Percentiles rank a stretch among this genome's conserved stretches.
Conservation (phyloP, 2,797 vertebrate species). For the Trachops cirrhosus region DNA sequence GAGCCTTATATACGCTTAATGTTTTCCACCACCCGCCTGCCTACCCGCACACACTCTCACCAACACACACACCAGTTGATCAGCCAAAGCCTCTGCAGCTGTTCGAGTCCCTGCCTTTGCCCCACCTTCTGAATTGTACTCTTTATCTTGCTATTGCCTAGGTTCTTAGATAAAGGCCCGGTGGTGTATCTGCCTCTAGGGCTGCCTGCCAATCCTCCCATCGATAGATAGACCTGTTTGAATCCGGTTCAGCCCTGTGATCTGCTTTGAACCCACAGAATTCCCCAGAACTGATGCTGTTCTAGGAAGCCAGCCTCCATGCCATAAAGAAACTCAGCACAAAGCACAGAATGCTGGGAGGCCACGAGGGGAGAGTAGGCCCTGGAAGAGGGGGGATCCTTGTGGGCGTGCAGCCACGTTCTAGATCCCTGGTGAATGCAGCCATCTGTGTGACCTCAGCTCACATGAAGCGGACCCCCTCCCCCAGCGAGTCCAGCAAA, state of each 20-base stretch:
- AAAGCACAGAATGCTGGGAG: background rate
- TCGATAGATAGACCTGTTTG: background rate
- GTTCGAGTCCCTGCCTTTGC: background rate
- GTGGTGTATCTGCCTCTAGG: background rate
- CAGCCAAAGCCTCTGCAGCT: background rate
- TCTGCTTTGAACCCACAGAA: background rate
- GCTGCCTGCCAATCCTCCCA: background rate
- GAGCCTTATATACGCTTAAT: background rate
- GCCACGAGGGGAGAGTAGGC: background rate
- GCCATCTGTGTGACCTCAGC: background rate
- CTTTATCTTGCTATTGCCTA: background rate
- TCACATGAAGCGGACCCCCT: background rate
- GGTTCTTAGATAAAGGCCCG: background rate
- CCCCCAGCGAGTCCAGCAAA: background rate
- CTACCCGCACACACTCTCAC: background rate
- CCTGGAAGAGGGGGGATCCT: background rate
- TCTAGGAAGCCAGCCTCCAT: background rate
- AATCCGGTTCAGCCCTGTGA: background rate
- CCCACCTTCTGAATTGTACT: background rate
- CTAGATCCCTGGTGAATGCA: background rate
- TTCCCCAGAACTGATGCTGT: background rate
- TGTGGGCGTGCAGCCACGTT: fast-evolving
- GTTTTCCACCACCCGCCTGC: background rate
- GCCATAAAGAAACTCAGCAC: background rate
- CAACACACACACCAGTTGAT: background rate